Percentiles rank a stretch among this genome's conserved stretches.
Evolutionary conservation across 2,888 invertebrate genomes (phyloP).

Genomic region (Erpobdella octoculata): DNA sequence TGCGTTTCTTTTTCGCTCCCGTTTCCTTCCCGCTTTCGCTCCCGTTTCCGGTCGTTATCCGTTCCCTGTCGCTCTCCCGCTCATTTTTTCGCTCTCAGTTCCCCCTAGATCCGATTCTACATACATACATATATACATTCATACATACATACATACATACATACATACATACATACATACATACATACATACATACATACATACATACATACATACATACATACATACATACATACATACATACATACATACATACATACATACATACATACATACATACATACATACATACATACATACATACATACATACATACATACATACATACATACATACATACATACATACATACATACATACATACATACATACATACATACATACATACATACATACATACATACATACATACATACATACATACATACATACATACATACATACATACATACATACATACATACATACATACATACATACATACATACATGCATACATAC

Average conservation of each 20-base stretch:
- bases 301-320: conserved; percentile 24
- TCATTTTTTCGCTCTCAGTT: too few relatives aligned
- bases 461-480: not conserved
- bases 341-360: conserved; percentile 23
- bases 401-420: too few relatives aligned
- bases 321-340: conserved; percentile 30
- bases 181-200: conserved; percentile 19
- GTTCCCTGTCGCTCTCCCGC: too few relatives aligned
- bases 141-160: not conserved
- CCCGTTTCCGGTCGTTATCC: too few relatives aligned
- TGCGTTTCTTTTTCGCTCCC: too few relatives aligned
- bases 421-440: conserved; percentile 28
- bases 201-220: conserved; percentile 22
- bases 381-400: too few relatives aligned
- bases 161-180: conserved; percentile 15
- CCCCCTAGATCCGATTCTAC: too few relatives aligned
- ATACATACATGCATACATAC: not conserved
- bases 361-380: conserved; percentile 20
- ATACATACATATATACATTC: not conserved
- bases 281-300: not conserved
- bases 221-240: conserved; percentile 24
- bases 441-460: conserved; percentile 15
- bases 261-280: conserved; percentile 24
- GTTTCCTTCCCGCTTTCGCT: too few relatives aligned
- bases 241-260: conserved; percentile 20